Base-by-base conservation (phyloP, 2,113 vertebrate species). In the Otis tarda region DNA sequence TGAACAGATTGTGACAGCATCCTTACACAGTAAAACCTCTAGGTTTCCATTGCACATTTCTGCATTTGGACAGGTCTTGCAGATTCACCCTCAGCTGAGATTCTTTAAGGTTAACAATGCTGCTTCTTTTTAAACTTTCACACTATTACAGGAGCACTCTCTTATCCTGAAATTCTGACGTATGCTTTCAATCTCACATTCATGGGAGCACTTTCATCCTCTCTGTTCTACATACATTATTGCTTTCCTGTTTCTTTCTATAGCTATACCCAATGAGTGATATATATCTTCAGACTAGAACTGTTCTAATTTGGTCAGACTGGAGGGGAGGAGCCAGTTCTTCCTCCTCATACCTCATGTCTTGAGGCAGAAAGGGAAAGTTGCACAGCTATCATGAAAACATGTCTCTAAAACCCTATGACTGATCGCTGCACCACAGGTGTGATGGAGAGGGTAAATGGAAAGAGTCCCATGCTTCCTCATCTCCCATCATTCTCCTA, bases 141-240 rank as follows among this genome's bases (percentile, higher is more conserved):
- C 12, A 52, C 12, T 43, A 47, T 52, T 52, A 52, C 4, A 2
- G 8, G 14, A 75, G 31, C 4, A 0, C 35, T 53, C 18, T 85
- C 74, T 81, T 21, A 50, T 47, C 2, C 7, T 68, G 56, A 68
- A 59, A 76, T 79, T 75, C 47, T 50, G 13, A 18, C 24, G 22
- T 1, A 35, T 0, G 0, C 3, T 27, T 11, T 47, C 14, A 24
- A 3, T 50, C 14, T 65, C 37, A 74, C 6, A 27, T 81, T 78
- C 55, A 74, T 33, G 7, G 3, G 45, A 70, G 57, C 9, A 45
- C 1, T 0, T 22, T 75, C 10, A 18, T 82, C 37, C 1, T 1
- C 28, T 57, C n/a, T 37, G 27, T 39, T 74, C n/a, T 81, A 33
- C 19, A 27, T 28, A 30, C 5, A 18, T 61, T 67, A 25, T 4